A percentile compares a stretch with the other conserved stretches of the same genome.
phyloP scores from a whole-genome alignment of 2,797 vertebrate genomes.

The Rhinichthys osculus region DNA sequence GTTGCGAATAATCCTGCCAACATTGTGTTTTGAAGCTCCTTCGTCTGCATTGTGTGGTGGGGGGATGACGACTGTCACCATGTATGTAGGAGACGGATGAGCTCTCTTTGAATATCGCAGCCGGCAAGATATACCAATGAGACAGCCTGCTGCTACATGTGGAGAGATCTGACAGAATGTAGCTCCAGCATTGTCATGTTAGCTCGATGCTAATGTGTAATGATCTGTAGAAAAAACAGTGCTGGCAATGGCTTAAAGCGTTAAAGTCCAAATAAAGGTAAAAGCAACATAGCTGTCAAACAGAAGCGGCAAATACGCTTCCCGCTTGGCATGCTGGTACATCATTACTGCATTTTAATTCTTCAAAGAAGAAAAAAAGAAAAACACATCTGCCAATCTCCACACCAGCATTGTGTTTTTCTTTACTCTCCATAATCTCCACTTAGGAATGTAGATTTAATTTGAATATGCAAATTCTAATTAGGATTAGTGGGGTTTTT shows the following conservation, averaged over 20 bases:
- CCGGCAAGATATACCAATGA: conserved; percentile 44
- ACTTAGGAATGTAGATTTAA: conserved; percentile 52
- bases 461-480: conserved; percentile 62
- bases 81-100: conserved; percentile 27
- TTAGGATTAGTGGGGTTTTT: conserved; percentile 48
- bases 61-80: conserved; percentile 33
- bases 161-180: conserved; percentile 30
- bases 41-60: background rate
- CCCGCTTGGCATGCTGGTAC: conserved; percentile 19
- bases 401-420: conserved; percentile 31
- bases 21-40: conserved; percentile 17
- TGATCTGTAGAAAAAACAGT: conserved; percentile 14
- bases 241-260: conserved; percentile 6
- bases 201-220: conserved; percentile 17
- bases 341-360: conserved; percentile 36
- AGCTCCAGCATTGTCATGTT: background rate
- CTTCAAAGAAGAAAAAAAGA: conserved; percentile 12
- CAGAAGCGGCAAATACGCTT: background rate
- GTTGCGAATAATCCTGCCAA: background rate
- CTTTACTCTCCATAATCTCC: conserved; percentile 47
- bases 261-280: conserved; percentile 52
- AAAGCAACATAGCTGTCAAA: conserved; percentile 26
- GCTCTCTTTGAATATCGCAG: conserved; percentile 33
- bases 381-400: conserved; percentile 47
- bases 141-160: conserved; percentile 36